Percentiles rank a stretch among this genome's conserved stretches.
Evolutionary conservation across 2,888 invertebrate species (phyloP).

Genomic region (Parnassius smintheus): DNA sequence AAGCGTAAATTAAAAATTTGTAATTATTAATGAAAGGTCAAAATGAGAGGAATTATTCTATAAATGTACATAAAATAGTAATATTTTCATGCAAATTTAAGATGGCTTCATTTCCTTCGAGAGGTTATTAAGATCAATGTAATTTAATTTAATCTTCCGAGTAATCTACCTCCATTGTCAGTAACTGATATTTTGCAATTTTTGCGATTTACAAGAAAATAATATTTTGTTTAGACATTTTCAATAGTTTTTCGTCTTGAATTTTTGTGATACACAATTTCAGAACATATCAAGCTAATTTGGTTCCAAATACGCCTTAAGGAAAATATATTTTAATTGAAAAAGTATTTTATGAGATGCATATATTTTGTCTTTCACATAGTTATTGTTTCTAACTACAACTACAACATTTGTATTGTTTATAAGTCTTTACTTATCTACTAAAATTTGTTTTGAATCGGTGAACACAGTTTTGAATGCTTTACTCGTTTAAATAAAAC

Average conservation of each 20-base stretch:
- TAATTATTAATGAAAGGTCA: slow-evolving; percentile 75
- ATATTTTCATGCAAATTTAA: slow-evolving; percentile 51
- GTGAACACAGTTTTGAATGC: too few species aligned
- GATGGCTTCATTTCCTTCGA: slow-evolving; percentile 33
- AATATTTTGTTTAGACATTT: neutral
- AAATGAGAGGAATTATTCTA: slow-evolving; percentile 78
- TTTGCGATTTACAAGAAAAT: neutral
- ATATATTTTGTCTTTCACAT: slow-evolving; percentile 49
- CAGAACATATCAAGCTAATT: slow-evolving; percentile 67
- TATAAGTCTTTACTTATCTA: too few species aligned
- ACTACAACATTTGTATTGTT: neutral
- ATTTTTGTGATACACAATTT: slow-evolving; percentile 61
- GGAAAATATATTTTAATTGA: slow-evolving; percentile 63
- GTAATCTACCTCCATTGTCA: slow-evolving; percentile 45
- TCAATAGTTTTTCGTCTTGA: slow-evolving; percentile 12
- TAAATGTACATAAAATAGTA: slow-evolving; percentile 72
- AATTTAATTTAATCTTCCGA: slow-evolving; percentile 39
- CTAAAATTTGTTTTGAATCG: too few species aligned
- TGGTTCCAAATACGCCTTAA: slow-evolving; percentile 47
- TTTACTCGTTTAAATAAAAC: too few species aligned
- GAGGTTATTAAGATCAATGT: slow-evolving; percentile 34
- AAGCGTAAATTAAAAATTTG: slow-evolving; percentile 50
- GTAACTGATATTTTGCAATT: neutral
- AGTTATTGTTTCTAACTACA: slow-evolving; percentile 35
- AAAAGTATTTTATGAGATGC: slow-evolving; percentile 42